A percentile compares a stretch with the other conserved stretches of the same genome.
Evolutionary conservation across 2,888 invertebrate genomes (phyloP).

Genomic region (Ectemnius cavifrons): DNA sequence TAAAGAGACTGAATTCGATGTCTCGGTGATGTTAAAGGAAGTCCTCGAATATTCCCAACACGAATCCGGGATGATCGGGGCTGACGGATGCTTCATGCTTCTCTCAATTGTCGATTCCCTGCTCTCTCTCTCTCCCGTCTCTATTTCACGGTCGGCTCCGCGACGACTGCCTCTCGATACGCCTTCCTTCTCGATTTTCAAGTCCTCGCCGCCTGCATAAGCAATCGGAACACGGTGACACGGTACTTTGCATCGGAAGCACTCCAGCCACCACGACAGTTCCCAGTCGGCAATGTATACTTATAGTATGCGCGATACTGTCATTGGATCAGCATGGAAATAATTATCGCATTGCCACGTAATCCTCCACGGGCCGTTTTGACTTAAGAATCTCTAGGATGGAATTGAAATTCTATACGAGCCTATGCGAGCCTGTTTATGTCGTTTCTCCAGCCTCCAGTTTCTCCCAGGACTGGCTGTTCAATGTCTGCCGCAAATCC

Average conservation of each 20-base stretch:
- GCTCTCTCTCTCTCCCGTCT: background rate
- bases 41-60: background rate
- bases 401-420: background rate
- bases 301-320: background rate
- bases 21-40: background rate
- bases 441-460: background rate
- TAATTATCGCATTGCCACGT: slow-evolving; percentile 7
- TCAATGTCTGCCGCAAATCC: background rate
- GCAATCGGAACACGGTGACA: slow-evolving; percentile 21
- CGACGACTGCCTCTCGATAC: slow-evolving; percentile 8
- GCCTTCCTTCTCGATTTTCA: slow-evolving; percentile 10
- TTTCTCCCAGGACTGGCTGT: background rate
- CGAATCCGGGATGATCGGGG: background rate
- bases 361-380: background rate
- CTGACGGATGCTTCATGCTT: slow-evolving; percentile 12
- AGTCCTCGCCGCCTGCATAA: slow-evolving; percentile 31
- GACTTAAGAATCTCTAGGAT: background rate
- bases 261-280: background rate
- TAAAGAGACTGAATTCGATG: no score
- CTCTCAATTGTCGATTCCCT: slow-evolving; percentile 32
- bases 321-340: background rate
- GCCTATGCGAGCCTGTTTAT: background rate
- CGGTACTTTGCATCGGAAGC: slow-evolving; percentile 14
- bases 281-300: background rate
- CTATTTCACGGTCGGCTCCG: background rate